phyloP scores from a whole-genome alignment of 2,797 vertebrate genomes.

The Centroberyx gerrardi region DNA sequence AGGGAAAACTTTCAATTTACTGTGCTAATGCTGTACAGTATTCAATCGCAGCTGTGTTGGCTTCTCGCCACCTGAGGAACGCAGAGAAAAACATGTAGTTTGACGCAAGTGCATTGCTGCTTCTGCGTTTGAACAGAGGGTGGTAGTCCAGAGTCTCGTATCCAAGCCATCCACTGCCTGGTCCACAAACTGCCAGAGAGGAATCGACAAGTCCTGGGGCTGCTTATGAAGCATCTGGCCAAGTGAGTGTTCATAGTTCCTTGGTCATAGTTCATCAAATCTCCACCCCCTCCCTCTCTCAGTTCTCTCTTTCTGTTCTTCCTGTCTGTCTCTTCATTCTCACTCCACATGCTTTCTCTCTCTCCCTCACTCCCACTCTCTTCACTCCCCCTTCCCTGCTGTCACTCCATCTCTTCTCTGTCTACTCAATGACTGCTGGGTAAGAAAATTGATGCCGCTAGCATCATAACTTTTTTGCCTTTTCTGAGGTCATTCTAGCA shows the following conservation, averaged over 20 bases:
- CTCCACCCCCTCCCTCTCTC: conserved; percentile 66
- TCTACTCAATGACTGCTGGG: conserved; percentile 74
- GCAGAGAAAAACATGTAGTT: conserved; percentile 52
- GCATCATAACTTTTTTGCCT: conserved; percentile 48
- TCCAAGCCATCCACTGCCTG: conserved; percentile 94
- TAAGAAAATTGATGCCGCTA: conserved; percentile 65
- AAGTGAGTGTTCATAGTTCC: conserved; percentile 90
- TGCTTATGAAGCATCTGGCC: conserved; percentile 96
- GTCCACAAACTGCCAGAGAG: conserved; percentile 97
- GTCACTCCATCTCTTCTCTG: conserved; percentile 83
- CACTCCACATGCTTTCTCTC: conserved; percentile 83
- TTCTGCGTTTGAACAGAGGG: conserved; percentile 86
- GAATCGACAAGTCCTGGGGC: conserved; percentile 95
- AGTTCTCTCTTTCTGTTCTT: conserved; percentile 73
- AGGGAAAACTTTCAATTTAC: conserved; percentile 40
- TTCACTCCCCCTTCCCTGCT: conserved; percentile 86
- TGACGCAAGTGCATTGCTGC: conserved; percentile 57
- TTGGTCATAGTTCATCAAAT: conserved; percentile 73
- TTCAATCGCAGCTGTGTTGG: conserved; percentile 46
- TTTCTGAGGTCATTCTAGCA: conserved; percentile 53
- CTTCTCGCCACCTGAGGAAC: conserved; percentile 54
- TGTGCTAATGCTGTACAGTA: conserved; percentile 31
- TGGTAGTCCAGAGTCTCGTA: conserved; percentile 93
- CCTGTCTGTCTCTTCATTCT: conserved; percentile 84
- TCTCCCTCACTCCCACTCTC: conserved; percentile 83